Evolutionary conservation across 2,113 vertebrate species (phyloP).

Genomic region (Phalacrocorax aristotelis): DNA sequence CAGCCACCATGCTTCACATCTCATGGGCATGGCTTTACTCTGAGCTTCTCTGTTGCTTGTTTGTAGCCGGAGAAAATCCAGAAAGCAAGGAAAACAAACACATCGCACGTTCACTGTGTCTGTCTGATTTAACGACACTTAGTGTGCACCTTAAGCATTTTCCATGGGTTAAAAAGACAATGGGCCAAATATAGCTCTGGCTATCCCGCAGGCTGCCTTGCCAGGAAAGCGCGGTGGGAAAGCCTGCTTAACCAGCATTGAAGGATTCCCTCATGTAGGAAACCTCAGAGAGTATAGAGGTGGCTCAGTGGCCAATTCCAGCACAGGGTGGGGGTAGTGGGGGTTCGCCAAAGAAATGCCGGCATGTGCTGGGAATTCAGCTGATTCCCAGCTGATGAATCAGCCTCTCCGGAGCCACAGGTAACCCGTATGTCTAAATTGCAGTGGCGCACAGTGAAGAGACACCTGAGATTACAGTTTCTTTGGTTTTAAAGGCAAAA

Average conservation of each 20-base stretch:
- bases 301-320: conserved; percentile 32
- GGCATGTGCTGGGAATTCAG: conserved; percentile 21
- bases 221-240: conserved; percentile 11
- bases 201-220: neutral
- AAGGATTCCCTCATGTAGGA: conserved; percentile 43
- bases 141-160: neutral
- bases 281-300: conserved; percentile 40
- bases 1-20: neutral
- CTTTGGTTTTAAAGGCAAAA: neutral
- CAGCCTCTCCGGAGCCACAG: neutral
- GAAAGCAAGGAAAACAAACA: conserved; percentile 30
- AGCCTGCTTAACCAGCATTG: neutral
- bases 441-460: neutral
- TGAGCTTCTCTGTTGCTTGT: neutral
- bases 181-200: neutral
- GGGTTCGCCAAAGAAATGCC: neutral
- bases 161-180: neutral
- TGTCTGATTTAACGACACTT: neutral
- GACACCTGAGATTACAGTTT: neutral
- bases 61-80: conserved; percentile 10
- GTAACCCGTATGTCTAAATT: neutral
- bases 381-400: neutral
- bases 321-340: neutral
- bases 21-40: neutral
- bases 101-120: accelerated